phyloP scores from a whole-genome alignment of 2,797 vertebrate species.

The Tragopan temminckii region DNA sequence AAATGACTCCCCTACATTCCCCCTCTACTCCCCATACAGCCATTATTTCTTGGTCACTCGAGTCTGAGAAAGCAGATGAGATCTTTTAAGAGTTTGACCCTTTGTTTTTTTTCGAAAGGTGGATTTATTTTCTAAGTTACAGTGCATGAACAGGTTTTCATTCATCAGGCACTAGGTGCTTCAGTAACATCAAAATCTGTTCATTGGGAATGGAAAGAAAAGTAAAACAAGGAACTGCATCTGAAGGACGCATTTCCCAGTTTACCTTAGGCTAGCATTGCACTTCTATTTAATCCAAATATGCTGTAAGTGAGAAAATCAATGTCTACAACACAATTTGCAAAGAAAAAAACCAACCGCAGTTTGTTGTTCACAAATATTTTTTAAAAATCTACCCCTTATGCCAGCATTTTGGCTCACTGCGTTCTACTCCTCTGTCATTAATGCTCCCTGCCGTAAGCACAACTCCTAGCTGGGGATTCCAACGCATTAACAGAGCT shows the following conservation, averaged over 20 bases:
- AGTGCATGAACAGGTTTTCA: neutral
- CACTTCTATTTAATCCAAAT: slow-evolving; percentile 69
- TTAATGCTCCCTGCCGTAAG: slow-evolving; percentile 77
- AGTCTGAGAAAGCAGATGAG: neutral
- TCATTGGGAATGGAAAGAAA: neutral
- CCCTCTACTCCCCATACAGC: neutral
- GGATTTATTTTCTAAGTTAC: slow-evolving; percentile 20
- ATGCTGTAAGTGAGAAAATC: slow-evolving; percentile 48
- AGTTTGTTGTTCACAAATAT: slow-evolving; percentile 73
- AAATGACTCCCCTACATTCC: neutral
- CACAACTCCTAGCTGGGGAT: slow-evolving; percentile 79
- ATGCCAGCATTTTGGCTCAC: slow-evolving; percentile 74
- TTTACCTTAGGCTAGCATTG: slow-evolving; percentile 61
- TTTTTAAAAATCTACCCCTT: slow-evolving; percentile 61
- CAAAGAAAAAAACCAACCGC: slow-evolving; percentile 39
- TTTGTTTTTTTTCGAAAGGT: neutral
- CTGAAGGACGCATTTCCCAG: slow-evolving; percentile 61
- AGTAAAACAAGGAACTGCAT: slow-evolving; percentile 33
- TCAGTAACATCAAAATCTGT: slow-evolving; percentile 18
- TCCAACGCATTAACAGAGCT: slow-evolving; percentile 50
- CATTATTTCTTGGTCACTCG: neutral
- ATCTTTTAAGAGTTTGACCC: neutral
- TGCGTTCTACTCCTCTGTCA: slow-evolving; percentile 63
- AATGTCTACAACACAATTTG: slow-evolving; percentile 70
- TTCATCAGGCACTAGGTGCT: neutral